These are phyloP conservation scores for Tetropium fuscum DNA, from an alignment of 2,888 invertebrate species.

Conservation along the genomic window DNA sequence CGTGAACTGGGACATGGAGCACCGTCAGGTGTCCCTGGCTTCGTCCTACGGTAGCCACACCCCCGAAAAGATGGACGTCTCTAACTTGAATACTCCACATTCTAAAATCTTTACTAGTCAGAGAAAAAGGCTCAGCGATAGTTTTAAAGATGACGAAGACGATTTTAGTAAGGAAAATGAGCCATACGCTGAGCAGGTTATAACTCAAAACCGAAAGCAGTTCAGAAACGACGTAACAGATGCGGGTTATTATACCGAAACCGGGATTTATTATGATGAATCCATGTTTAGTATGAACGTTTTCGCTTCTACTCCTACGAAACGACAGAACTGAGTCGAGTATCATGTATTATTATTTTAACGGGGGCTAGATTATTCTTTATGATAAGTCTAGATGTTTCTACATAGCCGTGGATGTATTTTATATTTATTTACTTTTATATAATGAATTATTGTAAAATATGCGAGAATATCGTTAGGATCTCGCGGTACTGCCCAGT, in stretches of 20 bases:
- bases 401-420: neutral
- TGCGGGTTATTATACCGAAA: constrained; percentile 59
- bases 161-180: constrained; percentile 45
- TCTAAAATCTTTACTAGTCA: constrained; percentile 60
- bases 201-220: constrained; percentile 44
- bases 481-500: too few species aligned
- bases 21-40: constrained; percentile 55
- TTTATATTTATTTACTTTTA: constrained; percentile 5
- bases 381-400: neutral
- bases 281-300: constrained; percentile 50
- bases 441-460: too few species aligned
- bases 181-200: constrained; percentile 22
- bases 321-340: constrained; percentile 38
- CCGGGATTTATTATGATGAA: constrained; percentile 40
- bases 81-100: constrained; percentile 59
- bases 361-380: neutral
- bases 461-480: too few species aligned
- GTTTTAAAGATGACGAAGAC: constrained; percentile 57
- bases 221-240: constrained; percentile 54
- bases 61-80: constrained; percentile 58
- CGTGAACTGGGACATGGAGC: constrained; percentile 64
- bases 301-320: constrained; percentile 62
- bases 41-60: constrained; percentile 47
- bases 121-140: constrained; percentile 63
- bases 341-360: neutral